Conservation (phyloP, 1,140 invertebrate species). For the Drosophila tani region DNA sequence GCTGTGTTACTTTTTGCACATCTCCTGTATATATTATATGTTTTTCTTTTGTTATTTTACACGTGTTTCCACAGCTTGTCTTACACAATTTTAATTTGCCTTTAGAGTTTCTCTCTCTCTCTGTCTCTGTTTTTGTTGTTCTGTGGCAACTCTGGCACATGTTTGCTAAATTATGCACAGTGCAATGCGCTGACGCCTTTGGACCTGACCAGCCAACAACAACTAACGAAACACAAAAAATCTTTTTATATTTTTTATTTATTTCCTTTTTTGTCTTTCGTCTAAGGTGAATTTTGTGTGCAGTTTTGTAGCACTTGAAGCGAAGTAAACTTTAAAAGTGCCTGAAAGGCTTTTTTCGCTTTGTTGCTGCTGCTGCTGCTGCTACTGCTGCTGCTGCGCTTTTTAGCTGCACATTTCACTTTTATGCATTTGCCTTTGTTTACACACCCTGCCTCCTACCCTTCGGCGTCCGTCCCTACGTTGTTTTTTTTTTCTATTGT, state of each 20-base stretch:
- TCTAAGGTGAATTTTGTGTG: conserved; percentile 14
- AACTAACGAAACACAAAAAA: conserved; percentile 8
- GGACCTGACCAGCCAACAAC: conserved; percentile 25
- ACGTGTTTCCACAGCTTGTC: conserved; percentile 33
- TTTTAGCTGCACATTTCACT: conserved; percentile 57
- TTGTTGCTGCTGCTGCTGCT: conserved; percentile 8
- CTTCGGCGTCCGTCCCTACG: background rate
- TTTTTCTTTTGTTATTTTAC: conserved; percentile 32
- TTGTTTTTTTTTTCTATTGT: background rate
- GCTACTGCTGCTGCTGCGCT: conserved; percentile 18
- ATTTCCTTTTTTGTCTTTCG: background rate
- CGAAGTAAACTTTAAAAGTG: conserved; percentile 59
- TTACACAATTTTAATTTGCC: conserved; percentile 43
- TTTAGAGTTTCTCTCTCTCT: conserved; percentile 9
- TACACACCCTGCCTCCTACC: conserved; percentile 16
- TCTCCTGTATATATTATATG: background rate
- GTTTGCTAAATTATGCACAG: conserved; percentile 73
- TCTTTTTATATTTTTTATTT: background rate
- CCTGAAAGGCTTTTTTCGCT: conserved; percentile 59
- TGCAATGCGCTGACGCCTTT: conserved; percentile 50
- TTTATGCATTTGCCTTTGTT: conserved; percentile 64
- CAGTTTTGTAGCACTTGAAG: conserved; percentile 52
- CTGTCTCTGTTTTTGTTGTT: conserved; percentile 12
- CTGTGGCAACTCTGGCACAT: conserved; percentile 62
- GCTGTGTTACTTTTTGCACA: conserved; percentile 19